These are phyloP conservation scores for Pollimyrus isidori DNA, from an alignment of 2,113 vertebrate genomes.

Conservation along the genomic window DNA sequence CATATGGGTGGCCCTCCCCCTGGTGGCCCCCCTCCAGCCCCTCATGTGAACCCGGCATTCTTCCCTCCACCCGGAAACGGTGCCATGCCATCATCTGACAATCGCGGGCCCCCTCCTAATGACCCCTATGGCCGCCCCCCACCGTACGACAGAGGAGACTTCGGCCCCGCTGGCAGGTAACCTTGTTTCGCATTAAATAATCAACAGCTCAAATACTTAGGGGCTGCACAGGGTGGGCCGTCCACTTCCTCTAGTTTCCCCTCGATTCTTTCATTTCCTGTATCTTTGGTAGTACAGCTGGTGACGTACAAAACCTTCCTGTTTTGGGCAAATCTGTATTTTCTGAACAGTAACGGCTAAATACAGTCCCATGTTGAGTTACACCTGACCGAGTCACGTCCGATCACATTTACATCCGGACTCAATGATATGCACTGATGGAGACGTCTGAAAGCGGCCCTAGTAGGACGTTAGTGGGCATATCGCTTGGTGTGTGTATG, in stretches of 20 bases:
- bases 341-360: not conserved
- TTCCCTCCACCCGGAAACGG: conserved; percentile 93
- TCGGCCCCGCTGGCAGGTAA: conserved; percentile 91
- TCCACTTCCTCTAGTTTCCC: not conserved
- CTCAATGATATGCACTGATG: not conserved
- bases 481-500: not conserved
- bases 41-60: conserved; percentile 96
- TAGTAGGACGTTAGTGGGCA: not conserved
- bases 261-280: not conserved
- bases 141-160: conserved; percentile 92
- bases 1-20: conserved; percentile 93
- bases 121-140: conserved; percentile 91
- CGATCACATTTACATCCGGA: not conserved
- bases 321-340: not conserved
- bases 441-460: not conserved
- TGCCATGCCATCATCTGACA: conserved; percentile 86
- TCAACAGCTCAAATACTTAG: too few relatives aligned
- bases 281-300: not conserved
- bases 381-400: not conserved
- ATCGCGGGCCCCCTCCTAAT: conserved; percentile 83
- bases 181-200: not conserved
- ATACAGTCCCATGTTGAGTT: not conserved
- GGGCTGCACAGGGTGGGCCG: not conserved
- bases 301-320: not conserved
- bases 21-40: conserved; percentile 90